These are phyloP conservation scores for Pecten maximus DNA, from an alignment of 2,888 invertebrate species.

Conservation along the genomic window DNA sequence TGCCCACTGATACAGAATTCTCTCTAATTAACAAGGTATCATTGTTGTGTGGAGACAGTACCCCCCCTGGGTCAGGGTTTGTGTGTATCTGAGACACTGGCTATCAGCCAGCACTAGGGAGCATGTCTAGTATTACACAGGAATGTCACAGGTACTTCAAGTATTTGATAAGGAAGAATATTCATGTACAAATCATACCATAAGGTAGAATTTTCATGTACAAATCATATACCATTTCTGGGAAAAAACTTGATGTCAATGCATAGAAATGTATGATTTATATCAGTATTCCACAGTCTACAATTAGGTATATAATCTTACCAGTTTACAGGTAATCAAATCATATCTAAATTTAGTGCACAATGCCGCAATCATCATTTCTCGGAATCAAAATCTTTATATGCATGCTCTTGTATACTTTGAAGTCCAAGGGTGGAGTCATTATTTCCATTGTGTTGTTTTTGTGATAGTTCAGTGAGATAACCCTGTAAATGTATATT, in stretches of 20 bases:
- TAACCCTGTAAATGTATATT: too few relatives aligned
- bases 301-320: too few relatives aligned
- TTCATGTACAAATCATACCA: not conserved
- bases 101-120: slow-evolving; percentile 16
- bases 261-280: too few relatives aligned
- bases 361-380: not conserved
- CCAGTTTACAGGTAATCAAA: not conserved
- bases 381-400: not conserved
- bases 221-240: too few relatives aligned
- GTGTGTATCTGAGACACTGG: not conserved
- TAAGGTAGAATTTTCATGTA: too few relatives aligned
- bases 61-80: slow-evolving; percentile 27
- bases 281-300: too few relatives aligned
- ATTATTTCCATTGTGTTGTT: too few relatives aligned
- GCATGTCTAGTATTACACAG: not conserved
- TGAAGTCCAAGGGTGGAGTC: too few relatives aligned
- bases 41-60: not conserved
- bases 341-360: not conserved
- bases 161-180: not conserved
- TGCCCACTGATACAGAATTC: not conserved
- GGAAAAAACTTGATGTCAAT: not conserved
- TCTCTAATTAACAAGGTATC: not conserved
- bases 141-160: not conserved
- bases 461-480: too few relatives aligned
- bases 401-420: not conserved